Evolutionary conservation across 92 coral and sea anemone species (phyloP).

Genomic region (Hydrozoanthus gracilis): DNA sequence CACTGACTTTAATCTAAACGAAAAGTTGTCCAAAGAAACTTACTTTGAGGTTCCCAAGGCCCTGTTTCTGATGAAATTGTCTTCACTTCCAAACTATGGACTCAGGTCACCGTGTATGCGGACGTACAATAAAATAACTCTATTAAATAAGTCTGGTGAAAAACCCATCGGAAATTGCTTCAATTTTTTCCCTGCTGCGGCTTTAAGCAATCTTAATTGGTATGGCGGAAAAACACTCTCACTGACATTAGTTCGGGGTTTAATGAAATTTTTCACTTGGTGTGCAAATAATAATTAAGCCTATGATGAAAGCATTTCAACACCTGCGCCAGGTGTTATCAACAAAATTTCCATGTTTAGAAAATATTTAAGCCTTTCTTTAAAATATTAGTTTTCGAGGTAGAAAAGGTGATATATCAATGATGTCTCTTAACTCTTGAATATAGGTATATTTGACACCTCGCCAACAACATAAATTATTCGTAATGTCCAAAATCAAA

Average conservation of each 20-base stretch:
- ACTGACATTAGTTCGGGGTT: slow-evolving; percentile 22
- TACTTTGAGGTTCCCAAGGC: not conserved
- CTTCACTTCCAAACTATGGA: slow-evolving; percentile 15
- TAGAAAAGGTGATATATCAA: not conserved
- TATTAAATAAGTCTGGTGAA: slow-evolving; percentile 22
- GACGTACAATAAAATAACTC: slow-evolving; percentile 11
- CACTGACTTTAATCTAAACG: not conserved
- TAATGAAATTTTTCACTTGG: slow-evolving; percentile 29
- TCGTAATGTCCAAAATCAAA: not conserved
- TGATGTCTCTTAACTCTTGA: not conserved
- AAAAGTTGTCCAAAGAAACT: not conserved
- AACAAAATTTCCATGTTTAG: not conserved
- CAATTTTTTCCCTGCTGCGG: slow-evolving; percentile 36
- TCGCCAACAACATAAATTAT: not conserved
- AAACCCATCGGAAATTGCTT: slow-evolving; percentile 32
- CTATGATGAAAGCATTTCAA: not conserved
- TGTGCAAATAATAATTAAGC: not conserved
- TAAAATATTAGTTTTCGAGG: slow-evolving; percentile 1
- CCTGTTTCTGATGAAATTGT: not conserved
- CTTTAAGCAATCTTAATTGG: slow-evolving; percentile 26
- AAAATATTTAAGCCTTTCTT: slow-evolving; percentile 1
- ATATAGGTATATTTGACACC: not conserved
- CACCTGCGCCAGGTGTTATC: slow-evolving; percentile 44
- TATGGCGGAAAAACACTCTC: slow-evolving; percentile 22
- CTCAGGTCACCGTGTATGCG: not conserved